These are phyloP conservation scores for Nycticryphes semicollaris DNA, from an alignment of 2,113 vertebrate species.

Conservation along the genomic window DNA sequence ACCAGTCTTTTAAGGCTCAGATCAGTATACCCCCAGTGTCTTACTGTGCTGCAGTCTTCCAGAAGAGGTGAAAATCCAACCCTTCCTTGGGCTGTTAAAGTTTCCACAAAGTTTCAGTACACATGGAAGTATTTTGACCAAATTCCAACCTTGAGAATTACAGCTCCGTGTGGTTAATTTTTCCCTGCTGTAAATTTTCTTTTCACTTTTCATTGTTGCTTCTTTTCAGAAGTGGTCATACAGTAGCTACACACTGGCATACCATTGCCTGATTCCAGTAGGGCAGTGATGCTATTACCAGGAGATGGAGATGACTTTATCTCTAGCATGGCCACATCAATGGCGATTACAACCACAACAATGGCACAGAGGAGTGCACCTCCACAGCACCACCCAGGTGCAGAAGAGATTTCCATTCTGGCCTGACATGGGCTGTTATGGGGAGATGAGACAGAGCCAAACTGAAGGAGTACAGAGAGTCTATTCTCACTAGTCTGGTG, in stretches of 20 bases:
- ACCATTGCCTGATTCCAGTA: background rate
- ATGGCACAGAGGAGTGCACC: background rate
- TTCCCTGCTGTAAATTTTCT: background rate
- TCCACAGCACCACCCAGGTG: background rate
- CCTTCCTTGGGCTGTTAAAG: background rate
- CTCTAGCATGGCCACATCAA: background rate
- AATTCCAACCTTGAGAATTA: background rate
- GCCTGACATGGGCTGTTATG: background rate
- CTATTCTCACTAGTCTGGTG: background rate
- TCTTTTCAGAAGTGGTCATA: background rate
- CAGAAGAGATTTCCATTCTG: background rate
- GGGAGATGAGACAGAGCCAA: background rate
- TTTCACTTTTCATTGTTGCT: background rate
- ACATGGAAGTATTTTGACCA: background rate
- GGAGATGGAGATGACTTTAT: background rate
- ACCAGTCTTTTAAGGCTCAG: background rate
- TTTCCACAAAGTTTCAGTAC: background rate
- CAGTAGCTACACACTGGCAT: background rate
- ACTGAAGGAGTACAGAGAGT: background rate
- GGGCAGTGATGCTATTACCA: background rate
- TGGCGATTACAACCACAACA: background rate
- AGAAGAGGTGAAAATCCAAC: background rate
- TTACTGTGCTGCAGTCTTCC: background rate
- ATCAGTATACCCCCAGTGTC: background rate
- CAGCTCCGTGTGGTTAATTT: background rate